Conservation (phyloP, 2,113 vertebrate species). For the Tylochromis polylepis region DNA sequence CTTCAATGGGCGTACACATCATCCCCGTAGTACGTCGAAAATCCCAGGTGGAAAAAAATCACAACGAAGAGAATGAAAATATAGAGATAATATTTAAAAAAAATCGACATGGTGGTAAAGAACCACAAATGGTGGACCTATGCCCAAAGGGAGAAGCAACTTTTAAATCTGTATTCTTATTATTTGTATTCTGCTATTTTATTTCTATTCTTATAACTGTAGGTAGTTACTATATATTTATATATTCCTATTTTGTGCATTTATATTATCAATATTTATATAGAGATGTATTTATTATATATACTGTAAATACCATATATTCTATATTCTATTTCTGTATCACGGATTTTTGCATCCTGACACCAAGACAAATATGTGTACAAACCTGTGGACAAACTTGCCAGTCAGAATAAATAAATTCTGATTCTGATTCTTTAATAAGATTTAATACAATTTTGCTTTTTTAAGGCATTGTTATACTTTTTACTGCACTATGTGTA, state of each 20-base stretch:
- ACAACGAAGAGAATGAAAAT: slow-evolving; percentile 36
- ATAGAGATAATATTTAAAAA: background rate
- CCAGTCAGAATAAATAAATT: background rate
- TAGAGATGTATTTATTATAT: background rate
- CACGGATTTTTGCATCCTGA: background rate
- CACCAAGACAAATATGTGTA: background rate
- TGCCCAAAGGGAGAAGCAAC: background rate
- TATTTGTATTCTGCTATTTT: no score
- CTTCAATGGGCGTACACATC: slow-evolving; percentile 65
- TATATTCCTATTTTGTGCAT: background rate
- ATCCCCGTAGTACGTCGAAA: slow-evolving; percentile 44
- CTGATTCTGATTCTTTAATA: background rate
- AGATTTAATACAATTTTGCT: background rate
- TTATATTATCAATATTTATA: background rate
- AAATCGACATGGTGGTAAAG: background rate
- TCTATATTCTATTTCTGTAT: background rate
- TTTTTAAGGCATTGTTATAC: background rate
- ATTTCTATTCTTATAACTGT: background rate
- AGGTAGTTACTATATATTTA: background rate
- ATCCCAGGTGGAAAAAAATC: slow-evolving; percentile 38
- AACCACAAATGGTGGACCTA: background rate
- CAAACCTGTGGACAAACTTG: background rate
- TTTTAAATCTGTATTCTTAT: background rate
- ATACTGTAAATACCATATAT: background rate
- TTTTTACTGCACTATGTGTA: background rate